phyloP scores from a whole-genome alignment of 2,797 vertebrate genomes.

The Decapterus maruadsi region DNA sequence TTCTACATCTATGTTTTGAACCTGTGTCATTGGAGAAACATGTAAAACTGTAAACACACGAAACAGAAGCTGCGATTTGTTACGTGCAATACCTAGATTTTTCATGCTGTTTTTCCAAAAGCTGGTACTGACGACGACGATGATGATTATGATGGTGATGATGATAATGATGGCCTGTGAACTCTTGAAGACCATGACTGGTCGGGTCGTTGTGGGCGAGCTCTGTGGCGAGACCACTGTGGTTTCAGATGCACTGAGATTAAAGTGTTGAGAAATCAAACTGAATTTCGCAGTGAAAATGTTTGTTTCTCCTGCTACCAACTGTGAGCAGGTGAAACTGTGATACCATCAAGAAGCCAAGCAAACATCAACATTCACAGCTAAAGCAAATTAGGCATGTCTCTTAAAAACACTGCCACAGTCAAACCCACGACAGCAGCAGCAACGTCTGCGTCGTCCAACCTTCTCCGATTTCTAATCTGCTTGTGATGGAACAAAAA shows the following conservation, averaged over 20 bases:
- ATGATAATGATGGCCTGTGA: slow-evolving; percentile 43
- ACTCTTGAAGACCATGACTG: slow-evolving; percentile 45
- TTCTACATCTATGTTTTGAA: slow-evolving; percentile 80
- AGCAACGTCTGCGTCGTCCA: not conserved
- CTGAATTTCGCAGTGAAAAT: slow-evolving; percentile 28
- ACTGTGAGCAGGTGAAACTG: no score
- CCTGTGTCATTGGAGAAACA: slow-evolving; percentile 74
- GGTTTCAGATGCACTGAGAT: slow-evolving; percentile 73
- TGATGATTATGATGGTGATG: no score
- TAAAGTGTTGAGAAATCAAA: slow-evolving; percentile 36
- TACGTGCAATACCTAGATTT: slow-evolving; percentile 85
- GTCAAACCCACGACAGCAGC: not conserved
- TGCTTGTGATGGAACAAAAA: slow-evolving; percentile 24
- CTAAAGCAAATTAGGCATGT: not conserved
- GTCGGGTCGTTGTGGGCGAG: slow-evolving; percentile 65
- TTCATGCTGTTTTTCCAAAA: slow-evolving; percentile 72
- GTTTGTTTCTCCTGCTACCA: no score
- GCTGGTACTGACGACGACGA: slow-evolving; percentile 58
- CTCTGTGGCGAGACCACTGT: slow-evolving; percentile 38
- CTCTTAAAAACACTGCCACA: not conserved
- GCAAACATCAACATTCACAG: no score
- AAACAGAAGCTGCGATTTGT: slow-evolving; percentile 76
- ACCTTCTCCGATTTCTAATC: not conserved
- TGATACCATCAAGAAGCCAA: no score
- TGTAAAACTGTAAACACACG: slow-evolving; percentile 76